Conservation (phyloP, 2,797 vertebrate genomes). For the Amblyraja radiata region DNA sequence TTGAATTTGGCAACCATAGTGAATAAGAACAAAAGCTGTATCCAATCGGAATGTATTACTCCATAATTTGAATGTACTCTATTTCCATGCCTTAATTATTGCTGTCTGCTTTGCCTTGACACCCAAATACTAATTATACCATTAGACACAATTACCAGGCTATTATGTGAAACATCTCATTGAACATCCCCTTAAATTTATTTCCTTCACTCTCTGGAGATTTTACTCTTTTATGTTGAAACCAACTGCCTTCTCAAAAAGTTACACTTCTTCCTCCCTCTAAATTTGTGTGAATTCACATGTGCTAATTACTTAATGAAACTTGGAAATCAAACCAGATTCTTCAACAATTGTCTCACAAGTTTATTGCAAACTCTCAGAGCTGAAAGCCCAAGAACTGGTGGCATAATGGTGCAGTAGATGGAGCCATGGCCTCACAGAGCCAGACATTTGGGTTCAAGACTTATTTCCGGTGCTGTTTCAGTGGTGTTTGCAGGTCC, state of each 20-base stretch:
- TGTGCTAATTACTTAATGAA: neutral
- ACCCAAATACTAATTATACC: slow-evolving; percentile 3
- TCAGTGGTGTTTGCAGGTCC: too few species aligned
- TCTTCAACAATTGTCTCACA: neutral
- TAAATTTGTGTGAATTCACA: neutral
- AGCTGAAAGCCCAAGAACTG: neutral
- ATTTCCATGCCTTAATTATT: neutral
- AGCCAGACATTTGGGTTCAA: too few species aligned
- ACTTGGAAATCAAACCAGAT: neutral
- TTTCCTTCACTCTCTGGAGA: neutral
- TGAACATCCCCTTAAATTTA: neutral
- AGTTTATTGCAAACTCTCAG: too few species aligned
- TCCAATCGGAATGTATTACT: too few species aligned
- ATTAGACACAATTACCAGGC: slow-evolving; percentile 5
- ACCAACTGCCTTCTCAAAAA: neutral
- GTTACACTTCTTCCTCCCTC: neutral
- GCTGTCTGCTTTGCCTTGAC: slow-evolving; percentile 7
- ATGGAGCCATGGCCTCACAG: too few species aligned
- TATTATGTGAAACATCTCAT: neutral
- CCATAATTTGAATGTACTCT: neutral
- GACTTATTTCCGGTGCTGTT: too few species aligned
- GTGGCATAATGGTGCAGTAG: too few species aligned
- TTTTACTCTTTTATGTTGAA: neutral
- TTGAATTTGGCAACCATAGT: neutral
- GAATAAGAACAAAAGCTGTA: neutral